Conservation (phyloP, 2,113 vertebrate genomes). For the Pongo abelii region DNA sequence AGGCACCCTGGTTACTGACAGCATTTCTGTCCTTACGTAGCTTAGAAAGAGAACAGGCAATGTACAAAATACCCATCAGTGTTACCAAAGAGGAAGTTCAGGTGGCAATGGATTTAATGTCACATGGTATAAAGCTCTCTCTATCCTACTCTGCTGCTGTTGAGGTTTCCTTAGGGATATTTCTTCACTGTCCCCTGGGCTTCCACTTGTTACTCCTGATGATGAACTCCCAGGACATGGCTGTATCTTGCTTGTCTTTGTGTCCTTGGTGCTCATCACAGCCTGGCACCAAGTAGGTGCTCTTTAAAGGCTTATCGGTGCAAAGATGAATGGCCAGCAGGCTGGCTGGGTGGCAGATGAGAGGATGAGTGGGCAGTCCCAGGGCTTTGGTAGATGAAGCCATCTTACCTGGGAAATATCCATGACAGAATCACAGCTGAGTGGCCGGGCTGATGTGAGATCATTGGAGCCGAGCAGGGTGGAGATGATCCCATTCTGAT, state of each 20-base stretch:
- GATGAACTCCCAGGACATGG: background rate
- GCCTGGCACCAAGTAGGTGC: background rate
- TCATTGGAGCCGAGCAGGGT: conserved; percentile 97
- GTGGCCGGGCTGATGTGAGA: conserved; percentile 95
- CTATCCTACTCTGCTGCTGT: background rate
- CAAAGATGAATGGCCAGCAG: rapidly evolving
- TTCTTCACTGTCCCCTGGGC: background rate
- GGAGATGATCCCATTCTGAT: conserved; percentile 98
- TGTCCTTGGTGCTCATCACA: background rate
- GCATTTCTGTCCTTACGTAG: background rate
- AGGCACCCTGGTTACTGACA: background rate
- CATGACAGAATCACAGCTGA: conserved; percentile 98
- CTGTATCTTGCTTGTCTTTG: background rate
- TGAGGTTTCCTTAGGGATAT: background rate
- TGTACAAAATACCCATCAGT: background rate
- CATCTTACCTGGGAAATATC: conserved; percentile 93
- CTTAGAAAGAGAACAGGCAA: background rate
- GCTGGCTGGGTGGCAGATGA: background rate
- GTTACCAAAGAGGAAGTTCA: background rate
- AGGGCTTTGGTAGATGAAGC: background rate
- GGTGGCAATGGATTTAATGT: background rate
- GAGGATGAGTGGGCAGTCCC: background rate
- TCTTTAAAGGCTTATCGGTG: background rate
- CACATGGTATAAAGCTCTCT: background rate
- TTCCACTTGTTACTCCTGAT: background rate